Percentiles rank a stretch among this genome's conserved stretches.
These are phyloP conservation scores for Oscheius onirici DNA, from an alignment of 2,888 invertebrate species.

Conservation along the genomic window DNA sequence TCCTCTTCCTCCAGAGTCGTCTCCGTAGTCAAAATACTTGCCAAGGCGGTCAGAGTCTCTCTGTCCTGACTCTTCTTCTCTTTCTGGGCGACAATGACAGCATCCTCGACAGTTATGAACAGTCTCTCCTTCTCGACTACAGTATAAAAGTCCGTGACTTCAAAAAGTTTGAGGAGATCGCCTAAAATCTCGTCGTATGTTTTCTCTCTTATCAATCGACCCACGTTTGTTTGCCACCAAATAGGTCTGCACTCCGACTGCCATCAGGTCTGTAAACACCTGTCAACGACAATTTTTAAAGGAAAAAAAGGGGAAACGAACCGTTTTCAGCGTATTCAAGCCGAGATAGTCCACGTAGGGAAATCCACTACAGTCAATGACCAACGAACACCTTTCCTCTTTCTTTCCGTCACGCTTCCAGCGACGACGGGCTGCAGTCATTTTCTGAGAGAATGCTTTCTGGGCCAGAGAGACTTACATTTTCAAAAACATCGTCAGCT, in stretches of 20 bases:
- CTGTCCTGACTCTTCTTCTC: conserved; percentile 10
- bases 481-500: conserved; percentile 45
- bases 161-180: conserved; percentile 59
- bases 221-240: conserved; percentile 66
- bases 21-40: conserved; percentile 47
- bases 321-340: conserved; percentile 13
- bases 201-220: not conserved
- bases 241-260: conserved; percentile 58
- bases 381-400: conserved; percentile 50
- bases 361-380: conserved; percentile 69
- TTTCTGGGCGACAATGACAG: conserved; percentile 44
- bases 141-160: conserved; percentile 64
- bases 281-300: conserved; percentile 49
- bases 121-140: conserved; percentile 56
- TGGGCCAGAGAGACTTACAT: conserved; percentile 7
- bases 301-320: conserved; percentile 53
- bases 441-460: conserved; percentile 35
- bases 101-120: conserved; percentile 48
- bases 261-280: conserved; percentile 59
- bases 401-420: conserved; percentile 38
- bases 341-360: conserved; percentile 61
- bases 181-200: conserved; percentile 40
- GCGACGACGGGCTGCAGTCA: conserved; percentile 41
- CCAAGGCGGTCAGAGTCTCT: conserved; percentile 41
- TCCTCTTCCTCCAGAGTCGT: conserved; percentile 35